These are phyloP conservation scores for Ptychochromis oligacanthus DNA, from an alignment of 2,113 vertebrate species.

Conservation along the genomic window DNA sequence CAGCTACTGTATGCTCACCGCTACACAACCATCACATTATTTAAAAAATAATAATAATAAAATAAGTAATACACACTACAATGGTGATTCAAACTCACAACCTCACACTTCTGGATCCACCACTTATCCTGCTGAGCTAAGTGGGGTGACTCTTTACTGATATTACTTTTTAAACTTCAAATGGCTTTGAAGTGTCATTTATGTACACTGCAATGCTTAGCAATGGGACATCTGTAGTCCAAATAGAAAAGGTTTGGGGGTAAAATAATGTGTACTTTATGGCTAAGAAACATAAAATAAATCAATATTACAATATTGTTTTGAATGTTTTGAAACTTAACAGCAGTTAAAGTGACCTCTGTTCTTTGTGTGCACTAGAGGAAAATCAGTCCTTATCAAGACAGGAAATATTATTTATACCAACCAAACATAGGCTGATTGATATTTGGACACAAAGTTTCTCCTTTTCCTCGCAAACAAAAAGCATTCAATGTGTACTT, in stretches of 20 bases:
- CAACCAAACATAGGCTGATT: slow-evolving; percentile 1
- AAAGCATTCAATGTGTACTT: slow-evolving; percentile 6
- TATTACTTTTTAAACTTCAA: slow-evolving; percentile 6
- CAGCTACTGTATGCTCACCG: slow-evolving; percentile 61
- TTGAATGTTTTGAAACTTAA: accelerated
- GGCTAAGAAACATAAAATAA: background rate
- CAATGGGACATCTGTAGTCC: background rate
- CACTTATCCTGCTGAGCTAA: background rate
- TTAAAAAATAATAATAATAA: too few relatives aligned
- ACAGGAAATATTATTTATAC: slow-evolving; percentile 13
- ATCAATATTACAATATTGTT: background rate
- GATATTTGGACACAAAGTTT: background rate
- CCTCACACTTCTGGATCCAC: background rate
- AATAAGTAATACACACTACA: too few relatives aligned
- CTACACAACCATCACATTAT: slow-evolving; percentile 1
- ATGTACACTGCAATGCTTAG: background rate
- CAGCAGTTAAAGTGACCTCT: background rate
- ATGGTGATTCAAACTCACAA: background rate
- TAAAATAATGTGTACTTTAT: background rate
- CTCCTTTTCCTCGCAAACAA: background rate
- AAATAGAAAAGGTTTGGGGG: background rate
- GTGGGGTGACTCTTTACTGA: background rate
- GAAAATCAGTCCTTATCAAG: background rate
- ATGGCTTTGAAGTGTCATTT: background rate
- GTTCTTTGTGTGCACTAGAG: slow-evolving; percentile 1